Evolutionary conservation across 2,113 vertebrate genomes (phyloP).

Genomic region (Falco punctatus): DNA sequence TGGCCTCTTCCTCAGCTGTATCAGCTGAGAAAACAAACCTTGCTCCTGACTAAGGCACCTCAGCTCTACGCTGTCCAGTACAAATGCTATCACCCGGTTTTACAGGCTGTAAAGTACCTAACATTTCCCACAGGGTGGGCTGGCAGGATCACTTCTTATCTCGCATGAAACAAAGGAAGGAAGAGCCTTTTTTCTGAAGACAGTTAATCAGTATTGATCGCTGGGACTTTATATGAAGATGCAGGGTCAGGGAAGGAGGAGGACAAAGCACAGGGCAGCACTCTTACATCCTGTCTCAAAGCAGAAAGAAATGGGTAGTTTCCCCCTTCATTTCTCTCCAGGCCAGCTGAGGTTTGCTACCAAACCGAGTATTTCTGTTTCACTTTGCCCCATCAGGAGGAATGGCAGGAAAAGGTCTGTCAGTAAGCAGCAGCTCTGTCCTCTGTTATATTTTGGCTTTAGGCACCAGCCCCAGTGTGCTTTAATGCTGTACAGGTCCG

Average conservation of each 20-base stretch:
- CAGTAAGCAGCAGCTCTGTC: neutral
- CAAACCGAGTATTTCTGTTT: neutral
- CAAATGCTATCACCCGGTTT: neutral
- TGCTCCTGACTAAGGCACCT: neutral
- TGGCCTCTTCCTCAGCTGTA: neutral
- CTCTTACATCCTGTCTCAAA: neutral
- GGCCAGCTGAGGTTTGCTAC: neutral
- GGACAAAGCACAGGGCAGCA: neutral
- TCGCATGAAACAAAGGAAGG: slow-evolving; percentile 16
- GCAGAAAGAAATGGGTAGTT: neutral
- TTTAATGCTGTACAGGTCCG: accelerated
- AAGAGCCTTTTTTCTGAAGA: neutral
- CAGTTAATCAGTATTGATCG: neutral
- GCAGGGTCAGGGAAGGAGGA: neutral
- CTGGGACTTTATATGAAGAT: neutral
- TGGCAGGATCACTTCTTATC: neutral
- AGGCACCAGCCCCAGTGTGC: neutral
- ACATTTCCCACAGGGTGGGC: neutral
- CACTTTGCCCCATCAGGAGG: neutral
- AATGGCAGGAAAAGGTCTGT: neutral
- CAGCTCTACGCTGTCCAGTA: neutral
- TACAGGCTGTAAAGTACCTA: neutral
- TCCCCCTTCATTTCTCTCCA: neutral
- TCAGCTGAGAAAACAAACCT: neutral
- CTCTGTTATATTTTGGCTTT: neutral